Evolutionary conservation across 2,113 vertebrate genomes (phyloP).

Genomic region (Neofelis nebulosa): DNA sequence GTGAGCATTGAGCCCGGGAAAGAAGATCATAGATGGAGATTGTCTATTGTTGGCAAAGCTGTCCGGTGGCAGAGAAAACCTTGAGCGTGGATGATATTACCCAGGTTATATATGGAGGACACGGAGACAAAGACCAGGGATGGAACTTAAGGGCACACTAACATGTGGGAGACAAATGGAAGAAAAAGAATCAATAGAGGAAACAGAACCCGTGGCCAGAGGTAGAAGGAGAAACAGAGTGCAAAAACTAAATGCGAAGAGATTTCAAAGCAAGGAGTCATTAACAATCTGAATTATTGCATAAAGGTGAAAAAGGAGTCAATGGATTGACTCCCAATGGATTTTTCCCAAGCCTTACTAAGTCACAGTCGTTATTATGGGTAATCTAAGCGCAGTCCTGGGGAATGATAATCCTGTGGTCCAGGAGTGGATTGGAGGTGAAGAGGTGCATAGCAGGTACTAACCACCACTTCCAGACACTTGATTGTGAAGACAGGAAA

Average conservation of each 20-base stretch:
- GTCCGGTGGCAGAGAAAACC: background rate
- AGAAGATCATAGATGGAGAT: background rate
- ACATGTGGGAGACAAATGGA: background rate
- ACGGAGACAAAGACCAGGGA: background rate
- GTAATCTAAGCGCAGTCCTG: background rate
- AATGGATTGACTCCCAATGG: too few species aligned
- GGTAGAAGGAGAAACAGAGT: background rate
- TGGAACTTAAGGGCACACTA: background rate
- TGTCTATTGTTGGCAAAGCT: background rate
- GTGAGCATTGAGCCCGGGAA: background rate
- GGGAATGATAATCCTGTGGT: too few species aligned
- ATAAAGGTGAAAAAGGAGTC: background rate
- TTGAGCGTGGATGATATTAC: background rate
- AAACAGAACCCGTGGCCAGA: background rate
- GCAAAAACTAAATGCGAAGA: background rate
- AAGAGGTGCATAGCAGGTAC: background rate
- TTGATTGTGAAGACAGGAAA: background rate
- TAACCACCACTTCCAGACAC: background rate
- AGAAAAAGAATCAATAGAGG: background rate
- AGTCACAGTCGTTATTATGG: fast-evolving
- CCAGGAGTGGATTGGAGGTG: background rate
- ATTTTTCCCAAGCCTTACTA: background rate
- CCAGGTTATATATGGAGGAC: background rate
- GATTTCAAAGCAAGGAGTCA: background rate
- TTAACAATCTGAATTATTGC: background rate